A percentile compares a stretch with the other conserved stretches of the same genome.
phyloP scores from a whole-genome alignment of 2,888 invertebrate species.

The Augochlorella aurata region DNA sequence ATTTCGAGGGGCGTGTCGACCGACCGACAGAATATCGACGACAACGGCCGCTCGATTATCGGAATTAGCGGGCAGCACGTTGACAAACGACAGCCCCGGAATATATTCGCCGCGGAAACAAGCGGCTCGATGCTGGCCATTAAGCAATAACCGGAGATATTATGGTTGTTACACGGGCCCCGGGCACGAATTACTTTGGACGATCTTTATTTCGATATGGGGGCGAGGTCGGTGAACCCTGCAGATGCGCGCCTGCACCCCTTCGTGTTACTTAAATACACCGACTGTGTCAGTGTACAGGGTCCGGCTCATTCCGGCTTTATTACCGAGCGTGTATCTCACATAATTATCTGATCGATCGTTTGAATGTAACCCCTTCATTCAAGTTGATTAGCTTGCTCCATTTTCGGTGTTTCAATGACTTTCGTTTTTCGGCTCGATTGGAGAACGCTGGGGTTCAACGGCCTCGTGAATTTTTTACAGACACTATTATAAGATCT shows the following conservation, averaged over 20 bases:
- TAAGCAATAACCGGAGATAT: conserved; percentile 10
- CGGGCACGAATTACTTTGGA: background rate
- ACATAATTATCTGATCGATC: no score
- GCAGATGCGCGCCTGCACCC: background rate
- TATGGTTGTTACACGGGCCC: background rate
- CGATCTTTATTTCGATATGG: background rate
- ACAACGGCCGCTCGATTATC: conserved; percentile 27
- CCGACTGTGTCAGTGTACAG: no score
- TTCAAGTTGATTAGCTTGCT: no score
- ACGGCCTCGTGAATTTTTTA: no score
- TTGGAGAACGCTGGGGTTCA: no score
- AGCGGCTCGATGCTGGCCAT: conserved; percentile 8
- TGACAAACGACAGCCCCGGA: conserved; percentile 19
- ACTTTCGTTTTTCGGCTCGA: no score
- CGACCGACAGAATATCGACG: background rate
- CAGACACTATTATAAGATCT: no score
- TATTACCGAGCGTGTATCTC: no score
- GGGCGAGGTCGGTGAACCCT: conserved; percentile 2
- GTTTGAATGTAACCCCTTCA: no score
- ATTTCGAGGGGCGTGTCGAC: conserved; percentile 4
- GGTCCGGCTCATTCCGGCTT: no score
- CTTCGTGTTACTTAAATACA: background rate
- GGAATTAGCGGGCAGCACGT: conserved; percentile 28
- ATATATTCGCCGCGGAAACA: conserved; percentile 14
- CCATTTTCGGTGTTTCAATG: no score